A percentile compares a stretch with the other conserved stretches of the same genome.
Evolutionary conservation across 2,797 vertebrate genomes (phyloP).

Genomic region (Chlorospingus semifuscus): DNA sequence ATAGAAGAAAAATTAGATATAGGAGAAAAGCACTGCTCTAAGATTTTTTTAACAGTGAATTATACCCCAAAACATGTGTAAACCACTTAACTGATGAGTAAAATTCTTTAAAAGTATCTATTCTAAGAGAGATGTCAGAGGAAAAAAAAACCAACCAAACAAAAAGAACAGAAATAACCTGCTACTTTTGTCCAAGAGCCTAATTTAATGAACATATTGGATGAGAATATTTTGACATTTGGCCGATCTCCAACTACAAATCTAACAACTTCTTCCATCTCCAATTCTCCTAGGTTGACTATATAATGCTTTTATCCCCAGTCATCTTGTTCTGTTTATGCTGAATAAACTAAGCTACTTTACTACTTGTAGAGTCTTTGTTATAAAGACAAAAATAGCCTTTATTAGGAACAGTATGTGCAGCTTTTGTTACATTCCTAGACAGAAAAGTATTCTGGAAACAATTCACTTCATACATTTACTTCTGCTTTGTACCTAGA

Average conservation of each 20-base stretch:
- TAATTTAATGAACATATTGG: neutral
- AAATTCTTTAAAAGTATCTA: neutral
- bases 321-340: too few species aligned
- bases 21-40: neutral
- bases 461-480: neutral
- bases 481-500: neutral
- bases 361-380: neutral
- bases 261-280: neutral
- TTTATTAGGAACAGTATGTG: neutral
- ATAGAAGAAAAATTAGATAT: neutral
- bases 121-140: neutral
- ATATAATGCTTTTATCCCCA: too few species aligned
- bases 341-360: neutral
- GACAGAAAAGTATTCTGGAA: neutral
- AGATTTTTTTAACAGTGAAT: neutral
- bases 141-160: accelerated
- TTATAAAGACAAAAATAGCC: neutral
- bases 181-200: neutral
- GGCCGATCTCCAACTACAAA: neutral
- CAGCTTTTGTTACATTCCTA: neutral
- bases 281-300: neutral
- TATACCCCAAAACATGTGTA: neutral
- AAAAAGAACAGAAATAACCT: neutral
- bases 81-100: neutral
- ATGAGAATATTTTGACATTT: neutral